phyloP scores from a whole-genome alignment of 2,888 invertebrate genomes.

The Sminthurinus aureus region DNA sequence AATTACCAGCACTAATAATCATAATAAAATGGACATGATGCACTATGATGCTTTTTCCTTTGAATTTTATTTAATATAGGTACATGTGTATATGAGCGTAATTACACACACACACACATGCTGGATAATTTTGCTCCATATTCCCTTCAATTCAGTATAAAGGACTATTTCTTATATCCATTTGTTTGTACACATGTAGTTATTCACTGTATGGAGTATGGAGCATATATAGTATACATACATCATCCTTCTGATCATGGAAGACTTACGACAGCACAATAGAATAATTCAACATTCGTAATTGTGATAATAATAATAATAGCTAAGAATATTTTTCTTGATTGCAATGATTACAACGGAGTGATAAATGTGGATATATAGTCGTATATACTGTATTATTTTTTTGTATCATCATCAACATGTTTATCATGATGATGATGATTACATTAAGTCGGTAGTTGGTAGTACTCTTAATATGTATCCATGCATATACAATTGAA shows the following conservation, averaged over 20 bases:
- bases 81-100: background rate
- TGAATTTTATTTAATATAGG: background rate
- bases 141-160: background rate
- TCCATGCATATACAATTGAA: background rate
- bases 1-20: conserved; percentile 31
- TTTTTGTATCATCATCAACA: background rate
- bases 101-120: background rate
- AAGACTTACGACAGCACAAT: conserved; percentile 36
- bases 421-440: background rate
- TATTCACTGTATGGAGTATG: background rate
- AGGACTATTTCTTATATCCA: background rate
- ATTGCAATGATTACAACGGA: conserved; percentile 33
- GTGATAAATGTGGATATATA: conserved; percentile 28
- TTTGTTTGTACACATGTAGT: background rate
- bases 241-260: background rate
- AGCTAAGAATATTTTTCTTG: conserved; percentile 38
- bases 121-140: conserved; percentile 8
- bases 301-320: conserved; percentile 36
- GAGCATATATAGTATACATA: background rate
- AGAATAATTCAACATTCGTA: conserved; percentile 27
- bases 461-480: background rate
- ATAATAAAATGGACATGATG: conserved; percentile 20
- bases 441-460: background rate
- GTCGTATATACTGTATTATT: background rate
- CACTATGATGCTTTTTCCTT: background rate